Conservation (phyloP, 2,888 invertebrate genomes). For the Buathra laborator region DNA sequence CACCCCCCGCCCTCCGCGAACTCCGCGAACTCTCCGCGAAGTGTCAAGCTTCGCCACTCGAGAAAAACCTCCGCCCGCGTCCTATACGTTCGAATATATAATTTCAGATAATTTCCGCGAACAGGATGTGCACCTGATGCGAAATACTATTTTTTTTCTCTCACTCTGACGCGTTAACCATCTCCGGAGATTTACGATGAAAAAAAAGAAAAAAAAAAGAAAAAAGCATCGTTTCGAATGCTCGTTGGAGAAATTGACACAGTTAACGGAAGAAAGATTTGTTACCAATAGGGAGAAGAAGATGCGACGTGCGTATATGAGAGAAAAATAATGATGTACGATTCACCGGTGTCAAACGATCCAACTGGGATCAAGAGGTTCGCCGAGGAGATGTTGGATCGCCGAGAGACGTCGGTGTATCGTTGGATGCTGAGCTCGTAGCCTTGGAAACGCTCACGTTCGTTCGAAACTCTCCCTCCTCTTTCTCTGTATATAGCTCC, state of each 20-base stretch:
- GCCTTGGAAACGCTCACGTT: conserved; percentile 14
- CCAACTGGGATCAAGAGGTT: conserved; percentile 38
- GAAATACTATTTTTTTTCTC: not conserved
- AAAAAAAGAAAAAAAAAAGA: not conserved
- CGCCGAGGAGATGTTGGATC: conserved; percentile 1
- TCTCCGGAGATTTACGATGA: not conserved
- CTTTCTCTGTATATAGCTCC: not conserved
- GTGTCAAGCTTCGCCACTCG: not conserved
- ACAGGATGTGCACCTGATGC: conserved; percentile 48
- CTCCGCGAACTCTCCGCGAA: conserved; percentile 27
- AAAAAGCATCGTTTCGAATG: not conserved
- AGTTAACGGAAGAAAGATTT: not conserved
- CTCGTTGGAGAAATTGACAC: too few species aligned
- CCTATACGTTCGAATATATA: conserved; percentile 39
- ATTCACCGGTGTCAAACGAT: conserved; percentile 32
- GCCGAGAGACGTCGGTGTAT: not conserved
- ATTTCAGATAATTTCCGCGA: conserved; percentile 52
- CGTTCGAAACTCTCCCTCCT: not conserved
- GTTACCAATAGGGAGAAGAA: not conserved
- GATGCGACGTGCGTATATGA: not conserved
- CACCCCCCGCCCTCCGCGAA: conserved; percentile 32
- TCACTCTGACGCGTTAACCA: too few species aligned
- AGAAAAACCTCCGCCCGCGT: not conserved
- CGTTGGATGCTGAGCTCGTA: conserved; percentile 8
- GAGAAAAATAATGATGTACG: conserved; percentile 31